phyloP scores from a whole-genome alignment of 2,888 invertebrate genomes.

The Apotomis betuletana region DNA sequence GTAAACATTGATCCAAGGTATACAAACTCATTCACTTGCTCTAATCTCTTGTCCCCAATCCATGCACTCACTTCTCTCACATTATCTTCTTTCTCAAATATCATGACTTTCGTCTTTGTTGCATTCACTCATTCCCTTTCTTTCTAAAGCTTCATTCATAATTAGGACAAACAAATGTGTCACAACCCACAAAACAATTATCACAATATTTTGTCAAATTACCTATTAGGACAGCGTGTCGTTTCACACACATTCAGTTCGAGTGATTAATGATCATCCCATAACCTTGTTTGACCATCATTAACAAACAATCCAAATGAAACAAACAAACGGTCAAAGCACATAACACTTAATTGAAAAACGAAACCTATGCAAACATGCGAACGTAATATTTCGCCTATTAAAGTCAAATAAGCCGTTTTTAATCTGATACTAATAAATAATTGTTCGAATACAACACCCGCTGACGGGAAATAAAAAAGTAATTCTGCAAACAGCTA shows the following conservation, averaged over 20 bases:
- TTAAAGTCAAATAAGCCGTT: constrained; percentile 36
- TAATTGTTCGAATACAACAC: constrained; percentile 49
- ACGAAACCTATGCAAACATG: neutral
- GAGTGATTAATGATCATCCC: neutral
- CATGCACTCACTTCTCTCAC: no score
- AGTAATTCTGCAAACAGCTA: constrained; percentile 58
- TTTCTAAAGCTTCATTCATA: no score
- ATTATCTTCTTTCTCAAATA: no score
- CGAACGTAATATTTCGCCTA: constrained; percentile 21
- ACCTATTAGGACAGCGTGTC: neutral
- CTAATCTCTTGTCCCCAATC: no score
- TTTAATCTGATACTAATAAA: constrained; percentile 41
- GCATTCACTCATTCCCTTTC: no score
- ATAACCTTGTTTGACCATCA: neutral
- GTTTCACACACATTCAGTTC: neutral
- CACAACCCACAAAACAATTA: neutral
- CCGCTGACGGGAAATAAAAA: constrained; percentile 55
- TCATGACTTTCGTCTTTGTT: no score
- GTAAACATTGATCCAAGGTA: no score
- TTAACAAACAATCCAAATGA: neutral
- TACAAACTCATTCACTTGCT: no score
- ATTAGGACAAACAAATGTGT: neutral
- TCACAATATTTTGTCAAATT: neutral
- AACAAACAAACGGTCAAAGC: neutral
- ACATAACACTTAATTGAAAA: neutral